Base-by-base conservation (phyloP, 2,888 invertebrate species). In the Anticlea derivata region DNA sequence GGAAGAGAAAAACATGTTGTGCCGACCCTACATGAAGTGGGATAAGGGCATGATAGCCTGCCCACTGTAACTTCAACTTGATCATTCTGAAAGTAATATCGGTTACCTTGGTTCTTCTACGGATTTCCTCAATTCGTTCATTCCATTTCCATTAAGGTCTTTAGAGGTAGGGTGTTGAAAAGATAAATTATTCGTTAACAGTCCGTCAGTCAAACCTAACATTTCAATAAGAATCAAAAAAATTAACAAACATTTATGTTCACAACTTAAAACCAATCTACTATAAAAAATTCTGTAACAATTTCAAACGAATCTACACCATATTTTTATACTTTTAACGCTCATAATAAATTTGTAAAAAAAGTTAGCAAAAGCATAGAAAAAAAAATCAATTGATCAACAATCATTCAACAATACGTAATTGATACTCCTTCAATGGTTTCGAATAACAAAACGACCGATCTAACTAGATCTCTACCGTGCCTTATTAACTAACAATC, bases 371-470 rank as follows among this genome's bases (percentile, higher is more conserved):
- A 8, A 26, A 48, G 12, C 70, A 75, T 75, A 17, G 75, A 75
- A 75, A 79, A 80, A 83, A 73, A 72, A 73, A 77, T 75, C 76
- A 80, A 75, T 79, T 48, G 57, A 55, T 53, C 34, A 7, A 24
- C 47, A 71, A 76, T 73, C 73, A 52, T 65, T 68, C 66, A 70
- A 83, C 83, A 87, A 84, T 80, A 52, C 67, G 87, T 86, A 86
- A 87, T 86, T 75, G 87, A 86, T 86, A 86, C 76, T 74, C 75
- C 70, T 73, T 71, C 72, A 76, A 66, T 72, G 83, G 82, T 81
- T 80, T 82, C 75, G 65, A 78, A 81, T 80, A 70, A 74, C 77
- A 50, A 50, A 22, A 3, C 33, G 48, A 40, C 80, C 76, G 74
- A 56, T 35, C 24, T 64, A 51, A 17, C 7, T 5, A 37, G 53